These are phyloP conservation scores for Scaptomyza hsui DNA, from an alignment of 1,140 invertebrate genomes.

Conservation along the genomic window DNA sequence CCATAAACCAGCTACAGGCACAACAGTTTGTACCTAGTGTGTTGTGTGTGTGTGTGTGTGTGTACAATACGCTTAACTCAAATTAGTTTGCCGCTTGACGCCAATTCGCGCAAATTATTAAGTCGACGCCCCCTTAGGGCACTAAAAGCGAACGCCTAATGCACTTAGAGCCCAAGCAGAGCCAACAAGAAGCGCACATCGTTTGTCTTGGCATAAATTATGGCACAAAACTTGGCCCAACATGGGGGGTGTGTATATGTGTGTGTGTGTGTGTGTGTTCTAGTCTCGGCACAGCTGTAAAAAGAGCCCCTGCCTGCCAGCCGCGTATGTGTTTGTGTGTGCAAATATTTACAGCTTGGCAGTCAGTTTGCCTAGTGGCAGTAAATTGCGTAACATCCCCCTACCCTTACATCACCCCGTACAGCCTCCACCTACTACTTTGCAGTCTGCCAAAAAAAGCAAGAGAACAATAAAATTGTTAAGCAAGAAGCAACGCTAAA, in stretches of 20 bases:
- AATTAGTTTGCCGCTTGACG: constrained; percentile 72
- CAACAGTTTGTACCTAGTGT: constrained; percentile 3
- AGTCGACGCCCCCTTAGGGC: constrained; percentile 52
- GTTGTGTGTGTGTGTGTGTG: constrained; percentile 28
- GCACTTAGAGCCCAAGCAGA: constrained; percentile 54
- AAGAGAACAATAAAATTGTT: constrained; percentile 69
- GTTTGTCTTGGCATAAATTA: constrained; percentile 74
- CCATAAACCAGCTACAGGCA: not conserved
- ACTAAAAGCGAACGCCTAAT: constrained; percentile 67
- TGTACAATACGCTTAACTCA: constrained; percentile 69
- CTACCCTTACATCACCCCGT: not conserved
- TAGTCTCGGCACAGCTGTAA: constrained; percentile 45
- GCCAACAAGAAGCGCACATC: constrained; percentile 19
- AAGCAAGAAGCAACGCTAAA: constrained; percentile 69
- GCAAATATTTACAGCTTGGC: constrained; percentile 49
- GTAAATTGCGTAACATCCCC: constrained; percentile 41
- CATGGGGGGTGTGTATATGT: not conserved
- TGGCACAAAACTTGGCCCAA: constrained; percentile 27
- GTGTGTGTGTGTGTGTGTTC: not conserved
- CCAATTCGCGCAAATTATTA: constrained; percentile 78
- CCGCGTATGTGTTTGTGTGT: constrained; percentile 13
- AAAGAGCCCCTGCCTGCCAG: constrained; percentile 12
- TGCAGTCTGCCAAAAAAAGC: constrained; percentile 7
- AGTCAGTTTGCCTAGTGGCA: constrained; percentile 35
- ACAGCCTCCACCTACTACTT: not conserved